phyloP scores from a whole-genome alignment of 2,888 invertebrate genomes.

The Heliconius ismenius region DNA sequence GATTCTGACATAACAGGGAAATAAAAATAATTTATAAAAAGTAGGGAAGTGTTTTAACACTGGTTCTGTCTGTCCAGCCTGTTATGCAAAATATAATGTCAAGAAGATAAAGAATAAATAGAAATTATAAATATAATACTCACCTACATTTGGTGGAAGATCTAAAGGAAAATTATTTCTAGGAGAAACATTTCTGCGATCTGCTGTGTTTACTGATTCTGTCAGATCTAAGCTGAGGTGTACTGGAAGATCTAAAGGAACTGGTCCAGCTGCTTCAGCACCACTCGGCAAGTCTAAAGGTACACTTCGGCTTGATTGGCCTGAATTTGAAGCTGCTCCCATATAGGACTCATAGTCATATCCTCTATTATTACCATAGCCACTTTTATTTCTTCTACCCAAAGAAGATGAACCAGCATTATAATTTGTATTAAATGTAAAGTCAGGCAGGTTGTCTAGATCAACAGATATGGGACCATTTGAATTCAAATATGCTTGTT shows the following conservation, averaged over 20 bases:
- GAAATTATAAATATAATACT: constrained; percentile 33
- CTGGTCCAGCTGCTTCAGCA: constrained; percentile 64
- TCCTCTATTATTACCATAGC: constrained; percentile 60
- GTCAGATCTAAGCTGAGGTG: constrained; percentile 75
- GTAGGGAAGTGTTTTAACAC: not conserved
- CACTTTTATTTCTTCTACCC: constrained; percentile 64
- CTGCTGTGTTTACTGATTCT: constrained; percentile 74
- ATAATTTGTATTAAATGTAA: constrained; percentile 82
- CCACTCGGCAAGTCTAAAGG: constrained; percentile 69
- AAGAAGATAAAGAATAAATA: not conserved
- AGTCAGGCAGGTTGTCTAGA: constrained; percentile 86
- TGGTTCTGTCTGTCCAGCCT: not conserved
- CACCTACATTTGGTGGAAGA: constrained; percentile 74
- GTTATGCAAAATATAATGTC: not conserved
- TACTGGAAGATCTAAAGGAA: constrained; percentile 66
- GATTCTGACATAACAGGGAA: too few species aligned
- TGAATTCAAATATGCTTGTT: constrained; percentile 86
- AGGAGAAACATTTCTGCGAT: constrained; percentile 72
- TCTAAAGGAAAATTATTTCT: constrained; percentile 73
- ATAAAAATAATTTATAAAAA: too few species aligned
- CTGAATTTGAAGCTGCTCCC: constrained; percentile 62
- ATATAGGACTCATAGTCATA: constrained; percentile 70
- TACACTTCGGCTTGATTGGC: constrained; percentile 58
- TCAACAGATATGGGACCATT: constrained; percentile 80
- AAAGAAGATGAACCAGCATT: constrained; percentile 69